Conservation (phyloP, 2,113 vertebrate genomes). For the Lagenorhynchus albirostris region DNA sequence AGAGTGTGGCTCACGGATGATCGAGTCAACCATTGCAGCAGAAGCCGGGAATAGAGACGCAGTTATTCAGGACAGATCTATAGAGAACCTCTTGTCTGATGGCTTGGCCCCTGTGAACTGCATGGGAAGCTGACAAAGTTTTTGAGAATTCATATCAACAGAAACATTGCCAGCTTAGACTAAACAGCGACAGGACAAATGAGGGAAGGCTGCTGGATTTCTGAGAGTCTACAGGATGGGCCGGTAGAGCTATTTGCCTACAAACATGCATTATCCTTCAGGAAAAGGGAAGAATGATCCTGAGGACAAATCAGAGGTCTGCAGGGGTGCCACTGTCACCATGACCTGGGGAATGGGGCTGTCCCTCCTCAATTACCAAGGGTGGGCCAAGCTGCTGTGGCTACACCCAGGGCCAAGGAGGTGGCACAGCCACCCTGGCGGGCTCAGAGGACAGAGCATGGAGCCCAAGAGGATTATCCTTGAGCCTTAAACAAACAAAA, state of each 20-base stretch:
- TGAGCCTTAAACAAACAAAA: background rate
- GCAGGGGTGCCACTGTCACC: background rate
- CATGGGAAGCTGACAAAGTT: background rate
- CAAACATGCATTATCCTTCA: background rate
- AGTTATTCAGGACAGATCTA: background rate
- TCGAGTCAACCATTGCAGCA: background rate
- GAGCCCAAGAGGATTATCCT: background rate
- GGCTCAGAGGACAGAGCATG: background rate
- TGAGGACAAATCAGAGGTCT: background rate
- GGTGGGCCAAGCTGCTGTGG: background rate
- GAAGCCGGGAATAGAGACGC: background rate
- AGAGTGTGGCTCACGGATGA: background rate
- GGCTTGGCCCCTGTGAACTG: background rate
- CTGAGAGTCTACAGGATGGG: background rate
- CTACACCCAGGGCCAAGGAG: background rate
- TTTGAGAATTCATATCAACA: background rate
- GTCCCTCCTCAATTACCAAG: background rate
- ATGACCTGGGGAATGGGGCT: background rate
- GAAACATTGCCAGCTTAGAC: background rate
- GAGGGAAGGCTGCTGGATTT: background rate
- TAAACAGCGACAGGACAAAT: background rate
- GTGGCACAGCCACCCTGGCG: background rate
- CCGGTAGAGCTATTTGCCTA: background rate
- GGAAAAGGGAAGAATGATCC: background rate
- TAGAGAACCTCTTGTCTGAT: background rate